A percentile compares a stretch with the other conserved stretches of the same genome.
Conservation (phyloP, 2,888 invertebrate genomes). For the Osmoderma eremita region DNA sequence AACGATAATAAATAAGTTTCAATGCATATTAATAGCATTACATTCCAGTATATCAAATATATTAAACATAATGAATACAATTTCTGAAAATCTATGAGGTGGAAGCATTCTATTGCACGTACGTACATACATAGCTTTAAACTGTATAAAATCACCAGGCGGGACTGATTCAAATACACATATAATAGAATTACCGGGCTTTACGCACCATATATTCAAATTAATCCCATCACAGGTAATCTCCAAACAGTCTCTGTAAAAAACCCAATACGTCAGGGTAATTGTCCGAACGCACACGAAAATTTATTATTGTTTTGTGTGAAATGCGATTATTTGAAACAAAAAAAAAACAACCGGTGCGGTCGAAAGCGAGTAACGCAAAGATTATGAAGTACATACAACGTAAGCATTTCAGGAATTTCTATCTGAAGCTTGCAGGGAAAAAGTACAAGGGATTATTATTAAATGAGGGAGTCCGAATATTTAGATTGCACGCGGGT, state of each 20-base stretch:
- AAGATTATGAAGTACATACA: too few species aligned
- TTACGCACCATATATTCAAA: slow-evolving; percentile 6
- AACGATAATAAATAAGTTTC: not conserved
- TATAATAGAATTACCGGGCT: slow-evolving; percentile 9
- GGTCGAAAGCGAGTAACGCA: too few species aligned
- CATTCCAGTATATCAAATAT: too few species aligned
- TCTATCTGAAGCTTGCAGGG: not conserved
- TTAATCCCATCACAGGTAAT: slow-evolving; percentile 14
- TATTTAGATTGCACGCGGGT: slow-evolving; percentile 3
- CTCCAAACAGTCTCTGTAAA: not conserved
- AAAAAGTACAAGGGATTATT: slow-evolving; percentile 2
- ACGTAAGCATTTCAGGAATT: slow-evolving; percentile 10
- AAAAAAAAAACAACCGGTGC: too few species aligned
- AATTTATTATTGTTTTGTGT: too few species aligned
- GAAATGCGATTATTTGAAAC: too few species aligned
- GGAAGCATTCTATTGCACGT: too few species aligned
- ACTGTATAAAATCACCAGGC: too few species aligned
- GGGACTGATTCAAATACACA: slow-evolving; percentile 9
- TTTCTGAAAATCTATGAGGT: too few species aligned
- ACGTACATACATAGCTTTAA: too few species aligned
- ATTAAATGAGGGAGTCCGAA: slow-evolving; percentile 12
- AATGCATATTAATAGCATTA: not conserved
- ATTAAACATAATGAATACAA: too few species aligned
- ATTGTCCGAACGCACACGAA: too few species aligned
- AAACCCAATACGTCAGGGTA: not conserved